Percentiles rank a stretch among this genome's conserved stretches.
These are phyloP conservation scores for Premnoplex brunnescens DNA, from an alignment of 2,797 vertebrate species.

Conservation along the genomic window DNA sequence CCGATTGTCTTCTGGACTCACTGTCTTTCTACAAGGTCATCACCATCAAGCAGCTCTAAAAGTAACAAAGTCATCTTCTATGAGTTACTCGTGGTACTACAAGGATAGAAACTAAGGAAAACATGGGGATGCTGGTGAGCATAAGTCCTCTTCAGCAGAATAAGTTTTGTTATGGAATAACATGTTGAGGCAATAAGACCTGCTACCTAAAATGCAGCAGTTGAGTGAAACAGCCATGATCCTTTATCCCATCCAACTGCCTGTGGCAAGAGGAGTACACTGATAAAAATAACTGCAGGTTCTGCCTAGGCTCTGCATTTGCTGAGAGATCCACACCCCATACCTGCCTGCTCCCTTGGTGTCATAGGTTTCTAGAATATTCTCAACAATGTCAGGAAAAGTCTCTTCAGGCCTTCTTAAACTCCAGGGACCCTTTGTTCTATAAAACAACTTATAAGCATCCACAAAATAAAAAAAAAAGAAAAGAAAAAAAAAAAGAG, in stretches of 20 bases:
- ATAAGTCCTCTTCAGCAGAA: neutral
- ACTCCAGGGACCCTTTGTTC: neutral
- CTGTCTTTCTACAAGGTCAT: neutral
- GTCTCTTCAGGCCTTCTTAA: neutral
- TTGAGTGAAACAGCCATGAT: neutral
- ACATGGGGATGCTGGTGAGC: neutral
- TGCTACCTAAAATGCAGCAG: neutral
- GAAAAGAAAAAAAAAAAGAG: too few relatives aligned
- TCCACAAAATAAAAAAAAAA: neutral
- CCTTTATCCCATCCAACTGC: neutral
- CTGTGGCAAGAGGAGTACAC: neutral
- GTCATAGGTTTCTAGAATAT: neutral
- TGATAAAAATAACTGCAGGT: neutral
- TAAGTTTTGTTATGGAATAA: neutral
- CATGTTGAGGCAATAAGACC: neutral
- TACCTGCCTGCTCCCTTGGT: neutral
- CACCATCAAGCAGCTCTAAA: neutral
- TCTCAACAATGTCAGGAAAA: neutral
- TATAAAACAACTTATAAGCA: neutral
- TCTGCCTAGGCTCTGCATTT: neutral
- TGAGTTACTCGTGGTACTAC: neutral
- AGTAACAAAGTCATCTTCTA: neutral
- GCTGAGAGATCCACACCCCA: neutral
- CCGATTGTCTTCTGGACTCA: neutral
- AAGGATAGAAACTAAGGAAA: neutral